Evolutionary conservation across 2,797 vertebrate species (phyloP).

Genomic region (Lepus oiostolus): DNA sequence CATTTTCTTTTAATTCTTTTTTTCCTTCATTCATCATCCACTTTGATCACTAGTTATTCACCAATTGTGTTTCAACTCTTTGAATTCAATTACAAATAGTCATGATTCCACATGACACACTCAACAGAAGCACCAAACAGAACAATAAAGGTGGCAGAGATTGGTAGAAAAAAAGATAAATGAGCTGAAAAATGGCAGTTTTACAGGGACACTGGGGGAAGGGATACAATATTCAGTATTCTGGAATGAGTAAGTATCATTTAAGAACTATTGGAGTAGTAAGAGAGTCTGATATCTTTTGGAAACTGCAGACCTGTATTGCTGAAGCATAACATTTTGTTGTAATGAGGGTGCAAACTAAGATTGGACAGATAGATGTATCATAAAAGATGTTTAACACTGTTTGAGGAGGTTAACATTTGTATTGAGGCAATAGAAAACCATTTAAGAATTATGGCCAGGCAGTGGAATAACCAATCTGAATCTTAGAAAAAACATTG

Average conservation of each 20-base stretch:
- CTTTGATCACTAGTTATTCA: not conserved
- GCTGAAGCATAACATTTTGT: not conserved
- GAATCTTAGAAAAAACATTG: not conserved
- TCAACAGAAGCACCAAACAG: not conserved
- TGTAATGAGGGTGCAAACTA: not conserved
- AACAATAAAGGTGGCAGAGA: not conserved
- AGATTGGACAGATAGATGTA: not conserved
- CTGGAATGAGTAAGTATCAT: not conserved
- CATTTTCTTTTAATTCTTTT: not conserved
- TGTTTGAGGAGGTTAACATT: not conserved
- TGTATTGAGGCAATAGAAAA: not conserved
- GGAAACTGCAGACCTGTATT: not conserved
- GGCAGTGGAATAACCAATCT: not conserved
- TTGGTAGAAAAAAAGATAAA: slow-evolving; percentile 11
- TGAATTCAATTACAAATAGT: not conserved
- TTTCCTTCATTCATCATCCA: slow-evolving; percentile 9
- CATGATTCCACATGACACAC: slow-evolving; percentile 36
- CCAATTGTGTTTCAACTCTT: not conserved
- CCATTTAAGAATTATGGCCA: not conserved
- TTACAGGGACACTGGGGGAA: not conserved
- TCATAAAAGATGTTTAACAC: not conserved
- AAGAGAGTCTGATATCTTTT: not conserved
- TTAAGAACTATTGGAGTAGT: not conserved
- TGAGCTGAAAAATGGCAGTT: slow-evolving; percentile 9
- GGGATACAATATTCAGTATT: not conserved